Base-by-base conservation (phyloP, 2,888 invertebrate genomes). In the Augochlorella aurata region DNA sequence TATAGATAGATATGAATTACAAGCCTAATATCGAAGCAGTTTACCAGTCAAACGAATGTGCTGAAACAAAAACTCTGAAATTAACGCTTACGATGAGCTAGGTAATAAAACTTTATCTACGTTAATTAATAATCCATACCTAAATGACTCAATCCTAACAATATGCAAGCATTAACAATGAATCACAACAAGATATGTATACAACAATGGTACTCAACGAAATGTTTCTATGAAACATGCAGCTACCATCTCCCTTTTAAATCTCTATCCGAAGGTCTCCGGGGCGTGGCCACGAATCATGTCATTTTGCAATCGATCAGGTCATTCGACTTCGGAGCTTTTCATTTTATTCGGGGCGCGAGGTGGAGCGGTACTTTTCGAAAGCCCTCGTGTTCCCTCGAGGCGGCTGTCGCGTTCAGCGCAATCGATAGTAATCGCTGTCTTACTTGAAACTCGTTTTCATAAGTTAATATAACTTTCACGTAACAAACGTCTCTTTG, bases 101-200 rank as follows among this genome's bases (percentile, higher is more conserved):
- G 87, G 89, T 90, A 92, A 86, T 91, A 90, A 92, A 92, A 87
- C 87, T 92, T 90, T 90, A 91, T 92, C 93, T 93, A 93, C 92
- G 88, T 93, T 93, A 93, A 93, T 92, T 93, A 90, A 93, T 93
- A 93, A 92, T 93, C 93, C 93, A 93, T 93, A 93, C 93, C 93
- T 93, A 93, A 93, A 93, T 93, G 93, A 93, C 93, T 93, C 93
- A 93, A 93, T 93, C 93, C 93, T 93, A 93, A 93, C 92, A 93
- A 93, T 93, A 93, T 93, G 93, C 93, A 93, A 93, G 93, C 93
- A 93, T 93, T 93, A 93, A 93, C 93, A 93, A 93, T 93, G 93
- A 93, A 93, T 93, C 92, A 93, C 93, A 93, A 93, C 93, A 93
- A 93, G 92, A 93, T 93, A 93, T 93, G 93, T 93, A 93, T 93